Evolutionary conservation across 2,797 vertebrate species (phyloP).

Genomic region (Pteronotus mesoamericanus): DNA sequence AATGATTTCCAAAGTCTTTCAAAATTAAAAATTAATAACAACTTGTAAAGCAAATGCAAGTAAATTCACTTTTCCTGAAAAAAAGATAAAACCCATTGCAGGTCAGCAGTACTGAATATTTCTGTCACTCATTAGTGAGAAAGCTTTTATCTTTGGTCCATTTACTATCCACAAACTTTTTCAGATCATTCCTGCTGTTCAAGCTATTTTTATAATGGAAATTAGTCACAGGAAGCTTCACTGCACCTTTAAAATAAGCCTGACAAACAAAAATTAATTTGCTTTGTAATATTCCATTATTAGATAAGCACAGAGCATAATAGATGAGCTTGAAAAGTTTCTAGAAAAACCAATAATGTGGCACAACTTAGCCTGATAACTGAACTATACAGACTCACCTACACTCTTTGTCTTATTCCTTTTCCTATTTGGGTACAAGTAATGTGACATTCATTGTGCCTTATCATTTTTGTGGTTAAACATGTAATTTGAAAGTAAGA

Average conservation of each 20-base stretch:
- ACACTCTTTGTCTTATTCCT: background rate
- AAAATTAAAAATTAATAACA: background rate
- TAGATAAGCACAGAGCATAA: background rate
- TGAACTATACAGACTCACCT: background rate
- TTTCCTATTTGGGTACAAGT: background rate
- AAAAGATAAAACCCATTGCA: background rate
- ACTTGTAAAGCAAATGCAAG: background rate
- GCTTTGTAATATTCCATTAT: background rate
- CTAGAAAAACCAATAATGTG: background rate
- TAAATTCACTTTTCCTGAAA: background rate
- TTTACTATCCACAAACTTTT: background rate
- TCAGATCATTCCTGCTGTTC: background rate
- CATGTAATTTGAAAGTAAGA: slow-evolving; percentile 15
- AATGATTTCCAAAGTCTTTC: background rate
- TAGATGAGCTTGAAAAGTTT: background rate
- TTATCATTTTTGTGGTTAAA: slow-evolving; percentile 42
- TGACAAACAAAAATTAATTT: slow-evolving; percentile 22
- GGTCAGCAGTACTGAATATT: background rate
- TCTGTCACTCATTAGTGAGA: background rate
- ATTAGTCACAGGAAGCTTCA: background rate
- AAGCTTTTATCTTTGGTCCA: background rate
- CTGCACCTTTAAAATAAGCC: background rate
- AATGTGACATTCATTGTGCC: background rate
- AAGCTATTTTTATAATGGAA: background rate
- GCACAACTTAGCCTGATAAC: background rate